Evolutionary conservation across 2,888 invertebrate genomes (phyloP), one percentile per base, ranked within the genome.

Genomic region (Oscheius onirici): DNA sequence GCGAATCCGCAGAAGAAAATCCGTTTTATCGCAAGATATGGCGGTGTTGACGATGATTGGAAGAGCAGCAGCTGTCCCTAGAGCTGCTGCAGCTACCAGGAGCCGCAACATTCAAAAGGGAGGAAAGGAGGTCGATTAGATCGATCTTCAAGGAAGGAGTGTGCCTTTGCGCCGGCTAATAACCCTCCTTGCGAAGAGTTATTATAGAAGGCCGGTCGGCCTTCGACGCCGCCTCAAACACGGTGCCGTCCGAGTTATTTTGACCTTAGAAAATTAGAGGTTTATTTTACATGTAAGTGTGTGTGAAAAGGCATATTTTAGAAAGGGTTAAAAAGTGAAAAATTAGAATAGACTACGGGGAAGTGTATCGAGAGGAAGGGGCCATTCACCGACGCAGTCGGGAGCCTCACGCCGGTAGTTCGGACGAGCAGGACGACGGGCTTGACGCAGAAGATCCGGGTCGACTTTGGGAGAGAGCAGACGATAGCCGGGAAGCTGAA

Each of bases 381-480:
- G 85, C 79, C 84, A 75, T 63, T 85, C 84, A 15, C 86, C 86
- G 28, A 86, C 82, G 20, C 76, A 79, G 51, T 84, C 82, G 40
- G 85, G 86, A 15, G 84, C 82, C 72, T 86, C 86, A 11, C 78
- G 65, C 71, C 79, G 66, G 66, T 73, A 76, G 49, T 77, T 77
- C 0, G 79, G 79, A 40, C 79, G 63, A 41, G 69, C 71, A 1
- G 79, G 77, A 22, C 77, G 65, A 28, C 77, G 72, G 11, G 80
- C 82, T 74, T 80, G 73, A 26, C 83, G 75, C 20, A 86, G 77
- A 51, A 86, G 72, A 63, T 86, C 86, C n/a, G 85, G 86, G 60
- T 86, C 86, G 28, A 84, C 77, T 15, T 74, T 74, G 8, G 86
- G 86, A 94, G 91, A 83, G 94, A 96, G 77, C 95, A 83, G 74